Percentiles rank a stretch among this genome's conserved stretches.
Evolutionary conservation across 2,797 vertebrate genomes (phyloP).

Genomic region (Aplochiton taeniatus): DNA sequence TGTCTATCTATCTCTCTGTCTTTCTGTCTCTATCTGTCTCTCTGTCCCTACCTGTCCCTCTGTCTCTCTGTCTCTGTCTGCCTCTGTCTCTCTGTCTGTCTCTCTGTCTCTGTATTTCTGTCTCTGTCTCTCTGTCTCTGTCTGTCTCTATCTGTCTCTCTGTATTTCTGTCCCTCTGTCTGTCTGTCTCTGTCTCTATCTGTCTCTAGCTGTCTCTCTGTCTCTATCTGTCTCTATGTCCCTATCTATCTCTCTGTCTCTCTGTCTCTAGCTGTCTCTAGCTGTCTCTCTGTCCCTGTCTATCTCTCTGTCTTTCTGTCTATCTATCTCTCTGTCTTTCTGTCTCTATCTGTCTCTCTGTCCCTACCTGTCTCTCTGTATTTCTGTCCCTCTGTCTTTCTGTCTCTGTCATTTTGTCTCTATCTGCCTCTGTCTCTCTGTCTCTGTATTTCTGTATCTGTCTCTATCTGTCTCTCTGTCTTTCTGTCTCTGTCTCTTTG

Average conservation of each 20-base stretch:
- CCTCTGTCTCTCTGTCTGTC: too few species aligned
- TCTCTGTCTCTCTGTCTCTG: neutral
- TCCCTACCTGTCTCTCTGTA: neutral
- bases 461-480: slow-evolving; percentile 44
- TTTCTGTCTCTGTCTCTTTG: too few species aligned
- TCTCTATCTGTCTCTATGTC: slow-evolving; percentile 49
- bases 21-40: slow-evolving; percentile 40
- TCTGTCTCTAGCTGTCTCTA: slow-evolving; percentile 11
- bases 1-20: slow-evolving; percentile 15
- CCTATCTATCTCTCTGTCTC: slow-evolving; percentile 7
- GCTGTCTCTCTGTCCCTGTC: neutral
- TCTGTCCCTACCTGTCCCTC: slow-evolving; percentile 10
- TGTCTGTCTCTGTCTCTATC: too few species aligned
- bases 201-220: too few species aligned
- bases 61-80: neutral
- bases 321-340: neutral
- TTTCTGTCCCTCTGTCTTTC: neutral
- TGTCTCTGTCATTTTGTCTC: neutral
- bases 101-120: neutral
- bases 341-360: neutral
- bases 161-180: neutral
- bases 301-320: too few species aligned
- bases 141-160: neutral
- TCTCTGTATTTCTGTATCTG: too few species aligned
- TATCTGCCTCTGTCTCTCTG: too few species aligned